Conservation (phyloP, 2,797 vertebrate species). For the Mergus octosetaceus region DNA sequence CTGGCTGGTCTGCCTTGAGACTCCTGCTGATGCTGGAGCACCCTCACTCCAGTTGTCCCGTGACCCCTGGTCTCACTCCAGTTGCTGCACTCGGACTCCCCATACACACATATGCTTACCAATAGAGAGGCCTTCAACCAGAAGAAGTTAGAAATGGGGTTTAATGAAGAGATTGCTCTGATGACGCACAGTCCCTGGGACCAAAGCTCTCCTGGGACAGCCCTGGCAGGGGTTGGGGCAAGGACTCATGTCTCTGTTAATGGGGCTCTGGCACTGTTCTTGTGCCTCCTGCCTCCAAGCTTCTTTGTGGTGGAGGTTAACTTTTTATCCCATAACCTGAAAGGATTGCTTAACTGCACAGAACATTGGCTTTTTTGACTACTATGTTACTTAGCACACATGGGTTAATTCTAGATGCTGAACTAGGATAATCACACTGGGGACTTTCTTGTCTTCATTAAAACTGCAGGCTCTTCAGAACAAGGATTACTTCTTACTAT, state of each 20-base stretch:
- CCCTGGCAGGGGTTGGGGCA: background rate
- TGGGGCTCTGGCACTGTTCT: background rate
- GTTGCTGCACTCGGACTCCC: background rate
- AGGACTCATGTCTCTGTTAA: background rate
- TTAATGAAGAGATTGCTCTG: background rate
- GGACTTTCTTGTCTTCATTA: background rate
- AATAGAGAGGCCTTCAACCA: background rate
- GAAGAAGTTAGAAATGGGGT: background rate
- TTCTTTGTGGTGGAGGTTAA: background rate
- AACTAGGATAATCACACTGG: background rate
- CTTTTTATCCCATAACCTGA: background rate
- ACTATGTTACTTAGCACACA: background rate
- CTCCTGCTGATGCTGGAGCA: background rate
- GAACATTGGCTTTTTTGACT: no score
- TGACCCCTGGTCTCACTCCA: background rate
- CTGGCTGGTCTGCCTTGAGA: background rate
- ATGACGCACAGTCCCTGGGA: background rate
- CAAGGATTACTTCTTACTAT: background rate
- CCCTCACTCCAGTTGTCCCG: background rate
- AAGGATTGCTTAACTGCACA: background rate
- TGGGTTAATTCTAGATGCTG: background rate
- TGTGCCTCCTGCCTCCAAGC: background rate
- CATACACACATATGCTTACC: background rate
- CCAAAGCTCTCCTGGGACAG: background rate
- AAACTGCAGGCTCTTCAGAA: background rate